Evolutionary conservation across 2,797 vertebrate genomes (phyloP), one percentile per base, ranked within the genome.

Genomic region (Coregonus sp.): DNA sequence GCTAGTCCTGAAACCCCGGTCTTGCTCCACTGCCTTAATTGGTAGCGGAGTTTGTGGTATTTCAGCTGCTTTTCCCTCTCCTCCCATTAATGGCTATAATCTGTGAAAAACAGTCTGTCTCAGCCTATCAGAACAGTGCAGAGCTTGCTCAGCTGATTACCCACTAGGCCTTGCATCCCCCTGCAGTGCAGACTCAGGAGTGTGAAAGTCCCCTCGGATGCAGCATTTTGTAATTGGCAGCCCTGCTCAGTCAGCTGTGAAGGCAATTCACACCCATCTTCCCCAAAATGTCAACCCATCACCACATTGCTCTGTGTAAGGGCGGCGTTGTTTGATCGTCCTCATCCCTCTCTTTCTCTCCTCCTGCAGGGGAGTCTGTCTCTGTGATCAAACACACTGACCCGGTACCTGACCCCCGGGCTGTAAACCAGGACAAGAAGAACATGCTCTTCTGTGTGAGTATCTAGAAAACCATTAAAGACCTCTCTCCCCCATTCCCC

Each of bases 381-480:
- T 99, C 98, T 11, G 97, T 99, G 83, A 99, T 99, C 86, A 99
- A 99, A 90, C 98, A 99, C 91, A 99, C 98, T 0, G 98, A 99
- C 85, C 98, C 98, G 0, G 97, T 99, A 69, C 98, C 98, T 74
- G 98, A 99, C 89, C 98, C 98, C 2, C 97, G 98, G 37, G 98
- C 98, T 72, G 98, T 99, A 80, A 99, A 99, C 92, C 98, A 99
- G 87, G 98, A 99, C 90, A 99, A 99, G 90, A 99, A 99, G 93
- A 99, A 99, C 90, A 99, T 99, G 98, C 96, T 99, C 61, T 99
- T 99, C 82, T 99, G 97, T 89, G 98, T 99, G 89, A 97, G 98
- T 96, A 12, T 33, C 18, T 51, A 25, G 54, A 31, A 20, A 37
- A 73, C 6, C 12, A 47, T 59, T 20, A 59, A n/a, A n/a, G 0